Evolutionary conservation across 2,888 invertebrate species (phyloP), one percentile per base, ranked within the genome.

Genomic region (Ochropleura plecta): DNA sequence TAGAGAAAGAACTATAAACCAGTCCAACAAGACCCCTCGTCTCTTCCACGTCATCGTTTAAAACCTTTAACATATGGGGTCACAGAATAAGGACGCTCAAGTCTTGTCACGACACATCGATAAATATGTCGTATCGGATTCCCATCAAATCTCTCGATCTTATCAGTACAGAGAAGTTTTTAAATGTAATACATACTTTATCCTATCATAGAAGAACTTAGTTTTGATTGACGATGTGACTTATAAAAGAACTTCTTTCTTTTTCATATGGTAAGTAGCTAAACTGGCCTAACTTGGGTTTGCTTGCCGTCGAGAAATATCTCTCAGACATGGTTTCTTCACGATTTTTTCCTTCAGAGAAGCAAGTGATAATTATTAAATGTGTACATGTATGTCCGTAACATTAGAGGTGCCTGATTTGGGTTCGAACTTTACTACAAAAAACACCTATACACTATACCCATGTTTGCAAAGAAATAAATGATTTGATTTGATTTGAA

Each of bases 51-150:
- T 80, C 83, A 81, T 84, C 83, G 83, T 89, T 84, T 85, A 83
- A 86, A 81, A 82, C 86, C 83, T 85, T 82, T 85, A 86, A 89
- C 88, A 79, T 86, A 84, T 78, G 86, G 84, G 90, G 85, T 88
- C 88, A 76, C 71, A 51, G 78, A 80, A 85, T 80, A 78, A 83
- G 78, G 76, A 79, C 79, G 79, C 83, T 84, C 62, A 77, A 89
- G 83, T 86, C 84, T 75, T 82, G 89, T 90, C 91, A 91, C 91
- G 89, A 80, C 78, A 86, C 79, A 86, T 86, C 88, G 86, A 91
- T 91, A 90, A 88, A 89, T 89, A 88, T 86, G 75, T 85, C 84
- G 84, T 88, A 90, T 89, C 87, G 85, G 84, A 69, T 84, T 85
- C 85, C 86, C 83, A 87, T 90, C 87, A 88, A 86, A 90, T 88